Evolutionary conservation across 2,888 invertebrate species (phyloP), one percentile per base, ranked within the genome.

Genomic region (Dromius quadrimaculatus): DNA sequence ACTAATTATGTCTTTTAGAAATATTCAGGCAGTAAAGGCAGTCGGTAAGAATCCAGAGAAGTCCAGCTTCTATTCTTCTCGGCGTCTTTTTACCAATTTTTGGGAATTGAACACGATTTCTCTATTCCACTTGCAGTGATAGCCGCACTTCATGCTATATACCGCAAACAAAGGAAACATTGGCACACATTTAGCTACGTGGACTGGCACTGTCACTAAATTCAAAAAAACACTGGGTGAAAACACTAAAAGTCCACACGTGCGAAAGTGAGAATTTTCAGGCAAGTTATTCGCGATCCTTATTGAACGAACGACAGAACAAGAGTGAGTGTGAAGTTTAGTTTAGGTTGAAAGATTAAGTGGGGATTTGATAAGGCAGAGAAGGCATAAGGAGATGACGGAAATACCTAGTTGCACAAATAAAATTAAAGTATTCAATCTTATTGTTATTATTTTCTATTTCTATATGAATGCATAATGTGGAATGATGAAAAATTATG

Each of bases 81-180:
- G 92, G 88, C 94, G 94, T 93, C 94, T 92, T 85, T 94, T 94
- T 79, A 94, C 94, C 81, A 94, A 87, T 86, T 94, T 94, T 84
- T 94, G 93, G 83, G 94, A 94, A 86, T 94, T 94, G 86, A 94
- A 90, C 85, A 94, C 92, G 84, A 94, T 94, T 86, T 94, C 93
- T 85, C 92, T 90, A 85, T 93, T 94, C 94, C 94, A 94, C 86
- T 92, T 92, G 89, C 92, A 93, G 84, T 89, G 90, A 88, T 93
- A 93, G 85, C 89, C 89, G 89, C 90, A 91, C 87, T 85, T 86
- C 87, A 87, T 87, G 84, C 87, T 87, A 87, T 82, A 77, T 78
- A 78, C 77, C 77, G 74, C 75, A 75, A 74, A 73, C 73, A 74
- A 70, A 74, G 74, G 71, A 76, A 74, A 74, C 84, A 84, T 83